These are phyloP conservation scores for Pachypanchax playfairii DNA, from an alignment of 2,113 vertebrate genomes.

Conservation along the genomic window DNA sequence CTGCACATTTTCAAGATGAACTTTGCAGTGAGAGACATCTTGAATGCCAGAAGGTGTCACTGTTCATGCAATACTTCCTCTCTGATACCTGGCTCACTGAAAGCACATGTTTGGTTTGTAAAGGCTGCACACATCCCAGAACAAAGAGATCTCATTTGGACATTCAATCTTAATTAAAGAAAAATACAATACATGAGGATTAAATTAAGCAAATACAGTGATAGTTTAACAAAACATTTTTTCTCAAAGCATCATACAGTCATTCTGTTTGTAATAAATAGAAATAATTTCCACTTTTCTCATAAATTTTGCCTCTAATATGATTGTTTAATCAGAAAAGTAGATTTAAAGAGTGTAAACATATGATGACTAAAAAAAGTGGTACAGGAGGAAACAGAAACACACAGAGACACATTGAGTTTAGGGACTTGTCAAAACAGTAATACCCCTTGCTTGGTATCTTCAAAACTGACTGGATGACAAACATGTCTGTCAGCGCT, in stretches of 20 bases:
- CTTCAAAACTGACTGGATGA: slow-evolving; percentile 84
- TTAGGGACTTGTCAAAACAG: slow-evolving; percentile 76
- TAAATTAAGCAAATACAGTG: not conserved
- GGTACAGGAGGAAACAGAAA: not conserved
- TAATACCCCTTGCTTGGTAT: slow-evolving; percentile 79
- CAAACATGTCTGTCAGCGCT: slow-evolving; percentile 83
- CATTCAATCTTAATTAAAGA: not conserved
- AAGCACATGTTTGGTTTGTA: slow-evolving; percentile 11
- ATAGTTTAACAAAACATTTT: not conserved
- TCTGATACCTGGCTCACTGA: slow-evolving; percentile 15
- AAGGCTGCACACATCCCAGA: slow-evolving; percentile 4
- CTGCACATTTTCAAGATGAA: not conserved
- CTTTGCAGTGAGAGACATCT: slow-evolving; percentile 2
- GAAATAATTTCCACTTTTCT: not conserved
- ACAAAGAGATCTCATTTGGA: not conserved
- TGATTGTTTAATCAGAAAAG: not conserved
- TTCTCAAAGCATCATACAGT: not conserved
- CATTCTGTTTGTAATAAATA: not conserved
- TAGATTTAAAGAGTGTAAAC: not conserved
- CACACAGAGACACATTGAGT: slow-evolving; percentile 45
- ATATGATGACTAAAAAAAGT: slow-evolving; percentile 8
- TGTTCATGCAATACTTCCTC: slow-evolving; percentile 71
- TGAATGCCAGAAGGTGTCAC: slow-evolving; percentile 77
- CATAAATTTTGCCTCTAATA: slow-evolving; percentile 6
- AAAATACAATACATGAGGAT: not conserved